Conservation (phyloP, 2,113 vertebrate genomes). For the Centropus bengalensis region DNA sequence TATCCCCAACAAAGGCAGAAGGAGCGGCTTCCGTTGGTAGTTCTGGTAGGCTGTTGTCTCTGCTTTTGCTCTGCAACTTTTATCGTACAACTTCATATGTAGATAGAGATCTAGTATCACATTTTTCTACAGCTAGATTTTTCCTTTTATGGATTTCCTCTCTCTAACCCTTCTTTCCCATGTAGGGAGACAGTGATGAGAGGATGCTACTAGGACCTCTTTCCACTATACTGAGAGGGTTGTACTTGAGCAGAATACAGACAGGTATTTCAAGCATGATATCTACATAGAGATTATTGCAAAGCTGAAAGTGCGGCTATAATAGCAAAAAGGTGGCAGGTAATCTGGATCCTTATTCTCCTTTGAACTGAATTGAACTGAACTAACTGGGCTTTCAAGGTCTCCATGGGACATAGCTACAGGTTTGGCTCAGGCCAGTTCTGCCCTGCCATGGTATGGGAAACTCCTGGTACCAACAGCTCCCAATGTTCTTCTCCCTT, state of each 20-base stretch:
- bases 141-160: neutral
- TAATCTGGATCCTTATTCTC: neutral
- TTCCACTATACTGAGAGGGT: neutral
- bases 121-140: neutral
- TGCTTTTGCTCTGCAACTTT: neutral
- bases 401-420: neutral
- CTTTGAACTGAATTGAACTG: neutral
- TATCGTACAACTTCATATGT: neutral
- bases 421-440: neutral
- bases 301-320: neutral
- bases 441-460: neutral
- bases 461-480: neutral
- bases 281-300: neutral
- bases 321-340: accelerated
- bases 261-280: neutral
- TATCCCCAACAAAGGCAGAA: neutral
- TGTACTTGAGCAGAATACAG: neutral
- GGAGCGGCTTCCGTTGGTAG: too few species aligned
- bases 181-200: neutral
- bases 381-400: neutral
- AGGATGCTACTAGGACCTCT: neutral
- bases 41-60: neutral
- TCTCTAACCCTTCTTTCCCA: neutral
- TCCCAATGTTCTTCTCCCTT: neutral
- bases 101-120: neutral